Base-by-base conservation (phyloP, 2,797 vertebrate species). In the Cetoscarus ocellatus region DNA sequence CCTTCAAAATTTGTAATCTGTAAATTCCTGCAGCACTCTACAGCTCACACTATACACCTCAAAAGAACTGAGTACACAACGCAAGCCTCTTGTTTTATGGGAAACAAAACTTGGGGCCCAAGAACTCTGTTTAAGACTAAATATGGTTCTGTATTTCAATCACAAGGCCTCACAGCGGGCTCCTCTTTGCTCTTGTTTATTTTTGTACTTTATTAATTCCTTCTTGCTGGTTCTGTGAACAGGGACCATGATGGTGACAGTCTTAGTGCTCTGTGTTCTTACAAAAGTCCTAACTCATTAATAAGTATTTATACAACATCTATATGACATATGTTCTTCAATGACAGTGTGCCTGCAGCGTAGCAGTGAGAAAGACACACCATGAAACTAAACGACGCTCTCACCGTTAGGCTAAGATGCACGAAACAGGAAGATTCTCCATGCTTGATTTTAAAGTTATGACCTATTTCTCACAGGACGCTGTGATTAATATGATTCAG, bases 301-400 rank as follows among this genome's bases (percentile, higher is more conserved):
- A 52, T 61, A 45, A 69, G 66, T 93, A 90, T 93, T 92, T 92
- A 91, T 91, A 75, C 70, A 73, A 77, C 77, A 90, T 93, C 92
- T 92, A 91, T 91, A 75, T 71, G 74, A 77, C 77, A 27, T 27
- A 11, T 81, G 72, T 67, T 67, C 61, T 81, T 83, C 43, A 79
- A 80, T 56, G 83, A 89, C 87, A 68, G 86, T 68, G 89, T 91
- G 88, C 81, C 83, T 88, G 80, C 74, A 72, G 86, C 80, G 72
- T 65, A 38, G 78, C 86, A 67, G 88, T 58, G 88, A 88, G 89
- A 82, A 42, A 89, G 79, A 90, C 40, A 75, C 72, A 78, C 74
- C 64, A 62, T 57, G 64, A 83, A 80, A 82, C 80, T 47, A 53
- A 82, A 79, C 43, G 86, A 87, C 85, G 76, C 81, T 53, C 85